phyloP scores from a whole-genome alignment of 2,113 vertebrate species.

The Ailuropoda melanoleuca region DNA sequence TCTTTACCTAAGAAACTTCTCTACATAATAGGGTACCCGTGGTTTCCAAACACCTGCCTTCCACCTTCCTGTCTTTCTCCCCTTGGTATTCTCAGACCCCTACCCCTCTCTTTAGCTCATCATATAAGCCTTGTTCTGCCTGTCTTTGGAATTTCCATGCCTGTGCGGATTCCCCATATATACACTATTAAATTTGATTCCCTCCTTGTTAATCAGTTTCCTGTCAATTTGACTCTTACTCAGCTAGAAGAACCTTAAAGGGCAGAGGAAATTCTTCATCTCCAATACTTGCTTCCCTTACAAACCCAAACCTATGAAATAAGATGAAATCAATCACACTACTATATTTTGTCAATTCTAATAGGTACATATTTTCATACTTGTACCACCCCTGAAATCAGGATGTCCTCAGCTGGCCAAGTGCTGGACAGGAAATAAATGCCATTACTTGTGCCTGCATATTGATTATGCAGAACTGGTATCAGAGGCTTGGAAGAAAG shows the following conservation, averaged over 20 bases:
- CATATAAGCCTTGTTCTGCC: background rate
- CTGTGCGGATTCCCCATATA: background rate
- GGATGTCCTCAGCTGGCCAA: background rate
- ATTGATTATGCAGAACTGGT: background rate
- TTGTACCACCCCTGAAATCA: background rate
- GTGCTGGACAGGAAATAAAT: background rate
- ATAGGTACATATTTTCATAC: background rate
- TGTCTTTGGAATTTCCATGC: background rate
- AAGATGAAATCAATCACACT: background rate
- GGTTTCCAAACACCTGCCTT: background rate
- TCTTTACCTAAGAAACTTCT: background rate
- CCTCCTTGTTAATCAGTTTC: background rate
- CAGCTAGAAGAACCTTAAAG: background rate
- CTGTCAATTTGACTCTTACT: background rate
- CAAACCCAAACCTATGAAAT: background rate
- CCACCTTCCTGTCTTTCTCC: background rate
- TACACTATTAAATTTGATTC: background rate
- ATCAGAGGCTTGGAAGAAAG: background rate
- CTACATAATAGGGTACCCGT: background rate
- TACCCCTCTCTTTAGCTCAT: background rate
- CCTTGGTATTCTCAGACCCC: background rate
- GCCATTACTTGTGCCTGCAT: fast-evolving
- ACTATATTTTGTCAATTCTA: background rate
- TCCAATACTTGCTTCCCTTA: background rate
- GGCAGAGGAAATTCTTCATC: background rate